phyloP scores from a whole-genome alignment of 2,113 vertebrate genomes.

The Microtus richardsoni region DNA sequence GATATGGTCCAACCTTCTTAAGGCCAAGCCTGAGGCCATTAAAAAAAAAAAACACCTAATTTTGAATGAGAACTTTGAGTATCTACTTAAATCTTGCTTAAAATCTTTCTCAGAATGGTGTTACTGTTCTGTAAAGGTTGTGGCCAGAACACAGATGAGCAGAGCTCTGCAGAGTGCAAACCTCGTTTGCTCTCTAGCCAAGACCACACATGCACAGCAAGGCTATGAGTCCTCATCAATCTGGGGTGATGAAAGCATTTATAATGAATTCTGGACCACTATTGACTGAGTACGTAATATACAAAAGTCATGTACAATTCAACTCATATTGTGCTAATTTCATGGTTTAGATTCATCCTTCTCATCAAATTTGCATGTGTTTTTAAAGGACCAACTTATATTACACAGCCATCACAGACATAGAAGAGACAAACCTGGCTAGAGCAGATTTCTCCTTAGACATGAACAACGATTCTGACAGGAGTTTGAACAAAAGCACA shows the following conservation, averaged over 20 bases:
- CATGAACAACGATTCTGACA: constrained; percentile 59
- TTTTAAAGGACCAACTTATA: constrained; percentile 17
- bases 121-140: neutral
- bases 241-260: neutral
- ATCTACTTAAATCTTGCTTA: constrained; percentile 20
- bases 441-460: neutral
- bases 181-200: neutral
- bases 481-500: constrained; percentile 35
- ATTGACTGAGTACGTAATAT: neutral
- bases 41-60: constrained; percentile 36
- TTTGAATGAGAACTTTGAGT: constrained; percentile 52
- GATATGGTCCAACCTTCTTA: constrained; percentile 35
- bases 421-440: neutral
- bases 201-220: neutral
- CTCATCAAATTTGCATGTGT: neutral
- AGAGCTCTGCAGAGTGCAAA: neutral
- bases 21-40: neutral
- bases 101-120: constrained; percentile 35
- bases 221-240: neutral
- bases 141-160: neutral
- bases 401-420: neutral
- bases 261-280: neutral
- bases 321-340: constrained; percentile 14
- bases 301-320: constrained; percentile 7
- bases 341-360: constrained; percentile 5